A percentile compares a stretch with the other conserved stretches of the same genome.
Evolutionary conservation across 2,888 invertebrate genomes (phyloP).

Genomic region (Tholera decimalis): DNA sequence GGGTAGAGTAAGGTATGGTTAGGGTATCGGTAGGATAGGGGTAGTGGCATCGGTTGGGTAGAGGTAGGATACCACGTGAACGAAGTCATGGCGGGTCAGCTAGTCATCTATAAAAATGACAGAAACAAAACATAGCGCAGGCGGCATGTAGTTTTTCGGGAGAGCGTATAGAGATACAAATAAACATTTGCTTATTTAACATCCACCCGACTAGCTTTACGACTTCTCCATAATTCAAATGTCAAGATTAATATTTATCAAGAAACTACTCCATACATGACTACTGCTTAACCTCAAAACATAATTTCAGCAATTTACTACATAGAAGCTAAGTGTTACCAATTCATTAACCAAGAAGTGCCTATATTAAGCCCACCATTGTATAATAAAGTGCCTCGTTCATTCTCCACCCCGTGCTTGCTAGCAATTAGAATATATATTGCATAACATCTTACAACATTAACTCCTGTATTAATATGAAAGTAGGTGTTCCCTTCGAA

Average conservation of each 20-base stretch:
- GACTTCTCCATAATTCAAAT: not conserved
- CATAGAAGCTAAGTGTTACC: constrained; percentile 38
- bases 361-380: constrained; percentile 48
- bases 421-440: constrained; percentile 55
- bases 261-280: not conserved
- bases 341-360: constrained; percentile 56
- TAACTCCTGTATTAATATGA: constrained; percentile 31
- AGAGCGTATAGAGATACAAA: too few species aligned
- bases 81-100: too few species aligned
- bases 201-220: too few species aligned
- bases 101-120: too few species aligned
- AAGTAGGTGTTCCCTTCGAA: constrained; percentile 26
- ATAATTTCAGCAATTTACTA: constrained; percentile 32
- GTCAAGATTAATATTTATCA: constrained; percentile 12
- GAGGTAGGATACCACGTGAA: too few species aligned
- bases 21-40: too few species aligned
- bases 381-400: constrained; percentile 54
- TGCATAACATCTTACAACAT: constrained; percentile 48
- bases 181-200: too few species aligned
- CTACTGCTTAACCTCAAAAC: constrained; percentile 13
- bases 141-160: too few species aligned
- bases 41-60: too few species aligned
- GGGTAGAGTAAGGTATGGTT: too few species aligned
- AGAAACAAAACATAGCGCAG: too few species aligned
- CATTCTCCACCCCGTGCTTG: constrained; percentile 42